Conservation (phyloP, 2,113 vertebrate species). For the Apeltes quadracus region DNA sequence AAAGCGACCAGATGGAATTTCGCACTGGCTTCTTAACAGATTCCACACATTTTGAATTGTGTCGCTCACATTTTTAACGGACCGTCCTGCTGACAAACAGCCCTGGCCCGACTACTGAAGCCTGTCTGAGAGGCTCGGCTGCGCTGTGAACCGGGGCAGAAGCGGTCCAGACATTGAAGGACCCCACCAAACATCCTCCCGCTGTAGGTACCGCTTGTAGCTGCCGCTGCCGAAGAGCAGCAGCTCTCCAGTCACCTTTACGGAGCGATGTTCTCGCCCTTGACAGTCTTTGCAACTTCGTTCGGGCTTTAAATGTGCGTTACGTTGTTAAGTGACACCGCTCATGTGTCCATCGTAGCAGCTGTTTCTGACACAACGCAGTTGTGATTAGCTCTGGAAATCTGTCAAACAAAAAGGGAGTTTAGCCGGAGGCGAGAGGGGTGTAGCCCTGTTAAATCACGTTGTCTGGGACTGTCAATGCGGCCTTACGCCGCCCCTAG, state of each 20-base stretch:
- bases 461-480: conserved; percentile 57
- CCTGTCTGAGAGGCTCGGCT: conserved; percentile 50
- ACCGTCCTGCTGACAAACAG: conserved; percentile 71
- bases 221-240: conserved; percentile 7
- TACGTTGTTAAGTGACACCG: background rate
- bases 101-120: conserved; percentile 59
- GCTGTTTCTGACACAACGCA: conserved; percentile 11
- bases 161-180: conserved; percentile 57
- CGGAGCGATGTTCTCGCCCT: conserved; percentile 36
- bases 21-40: conserved; percentile 73
- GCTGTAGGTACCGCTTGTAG: conserved; percentile 67
- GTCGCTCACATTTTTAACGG: conserved; percentile 79
- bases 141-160: conserved; percentile 73
- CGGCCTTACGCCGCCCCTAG: conserved; percentile 29
- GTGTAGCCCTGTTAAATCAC: conserved; percentile 70
- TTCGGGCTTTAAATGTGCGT: conserved; percentile 3
- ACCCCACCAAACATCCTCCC: conserved; percentile 50
- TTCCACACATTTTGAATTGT: conserved; percentile 75
- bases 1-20: conserved; percentile 71
- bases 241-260: background rate
- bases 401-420: conserved; percentile 60
- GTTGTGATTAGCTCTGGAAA: conserved; percentile 49
- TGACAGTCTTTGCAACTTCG: conserved; percentile 64
- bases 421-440: conserved; percentile 56
- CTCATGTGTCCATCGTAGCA: background rate